Evolutionary conservation across 1,140 invertebrate genomes (phyloP).

Genomic region (Phymastichus coffea): DNA sequence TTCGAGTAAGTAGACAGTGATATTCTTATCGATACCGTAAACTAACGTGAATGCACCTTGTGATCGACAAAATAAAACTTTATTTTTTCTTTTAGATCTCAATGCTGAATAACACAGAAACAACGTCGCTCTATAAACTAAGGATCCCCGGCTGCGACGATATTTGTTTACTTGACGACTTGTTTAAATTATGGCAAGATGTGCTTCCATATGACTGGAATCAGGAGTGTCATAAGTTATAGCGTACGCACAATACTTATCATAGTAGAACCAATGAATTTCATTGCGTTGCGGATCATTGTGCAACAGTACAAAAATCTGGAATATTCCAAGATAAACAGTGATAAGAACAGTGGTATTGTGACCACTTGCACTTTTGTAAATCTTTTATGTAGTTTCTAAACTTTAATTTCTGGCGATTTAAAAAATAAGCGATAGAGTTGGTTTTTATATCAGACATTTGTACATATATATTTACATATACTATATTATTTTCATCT

Average conservation of each 20-base stretch:
- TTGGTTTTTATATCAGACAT: no score
- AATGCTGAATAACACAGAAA: conserved; percentile 39
- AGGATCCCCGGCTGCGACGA: conserved; percentile 54
- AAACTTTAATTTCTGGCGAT: no score
- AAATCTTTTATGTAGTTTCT: no score
- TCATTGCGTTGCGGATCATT: conserved; percentile 9
- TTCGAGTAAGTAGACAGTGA: conserved; percentile 49
- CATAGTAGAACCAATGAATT: no score
- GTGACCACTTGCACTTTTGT: no score
- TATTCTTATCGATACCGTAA: conserved; percentile 29
- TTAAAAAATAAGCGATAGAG: no score
- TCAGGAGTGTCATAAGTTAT: conserved; percentile 56
- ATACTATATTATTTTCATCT: no score
- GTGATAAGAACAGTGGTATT: no score
- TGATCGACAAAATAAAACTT: not conserved
- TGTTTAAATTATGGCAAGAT: conserved; percentile 48
- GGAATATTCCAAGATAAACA: no score
- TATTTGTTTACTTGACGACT: conserved; percentile 53
- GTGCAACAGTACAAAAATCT: conserved; percentile 16
- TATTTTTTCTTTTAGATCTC: conserved; percentile 22
- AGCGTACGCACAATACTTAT: no score
- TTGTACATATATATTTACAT: no score
- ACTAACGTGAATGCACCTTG: not conserved
- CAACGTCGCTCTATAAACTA: conserved; percentile 31
- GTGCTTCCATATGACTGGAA: conserved; percentile 58